phyloP scores from a whole-genome alignment of 2,888 invertebrate genomes.

The Apeira syringaria region DNA sequence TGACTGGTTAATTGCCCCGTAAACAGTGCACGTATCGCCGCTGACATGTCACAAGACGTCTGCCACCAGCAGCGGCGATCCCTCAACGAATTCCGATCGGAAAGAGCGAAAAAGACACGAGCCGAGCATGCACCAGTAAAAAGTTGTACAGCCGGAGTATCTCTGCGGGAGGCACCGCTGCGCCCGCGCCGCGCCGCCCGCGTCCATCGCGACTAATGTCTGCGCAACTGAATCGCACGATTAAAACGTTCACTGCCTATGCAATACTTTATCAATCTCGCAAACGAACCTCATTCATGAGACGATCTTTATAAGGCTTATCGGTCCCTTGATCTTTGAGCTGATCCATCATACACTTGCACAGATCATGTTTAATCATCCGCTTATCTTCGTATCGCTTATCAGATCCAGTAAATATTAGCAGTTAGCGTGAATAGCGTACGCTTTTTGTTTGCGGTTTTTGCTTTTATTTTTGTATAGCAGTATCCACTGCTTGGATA shows the following conservation, averaged over 20 bases:
- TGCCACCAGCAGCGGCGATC: conserved; percentile 82
- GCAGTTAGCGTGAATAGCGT: conserved; percentile 11
- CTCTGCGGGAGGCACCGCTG: conserved; percentile 69
- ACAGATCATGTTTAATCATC: conserved; percentile 29
- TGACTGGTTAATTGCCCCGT: conserved; percentile 77
- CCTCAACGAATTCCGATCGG: conserved; percentile 80
- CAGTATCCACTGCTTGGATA: no score
- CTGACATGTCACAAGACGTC: conserved; percentile 81
- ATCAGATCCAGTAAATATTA: conserved; percentile 24
- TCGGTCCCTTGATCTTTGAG: conserved; percentile 29
- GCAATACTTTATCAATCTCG: conserved; percentile 46
- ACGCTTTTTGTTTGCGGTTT: conserved; percentile 21
- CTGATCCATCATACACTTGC: conserved; percentile 26
- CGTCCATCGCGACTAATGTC: conserved; percentile 37
- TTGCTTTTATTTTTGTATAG: conserved; percentile 26
- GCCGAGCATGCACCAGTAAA: conserved; percentile 74
- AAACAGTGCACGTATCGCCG: conserved; percentile 71
- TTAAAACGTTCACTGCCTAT: conserved; percentile 53
- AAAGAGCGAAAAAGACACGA: conserved; percentile 83
- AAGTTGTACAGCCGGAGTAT: conserved; percentile 65
- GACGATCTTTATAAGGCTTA: conserved; percentile 26
- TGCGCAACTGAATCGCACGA: conserved; percentile 55
- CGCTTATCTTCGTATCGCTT: conserved; percentile 24
- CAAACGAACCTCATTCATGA: conserved; percentile 48
- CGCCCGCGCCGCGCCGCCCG: conserved; percentile 38